Evolutionary conservation across 2,888 invertebrate species (phyloP).

Genomic region (Hyles lineata): DNA sequence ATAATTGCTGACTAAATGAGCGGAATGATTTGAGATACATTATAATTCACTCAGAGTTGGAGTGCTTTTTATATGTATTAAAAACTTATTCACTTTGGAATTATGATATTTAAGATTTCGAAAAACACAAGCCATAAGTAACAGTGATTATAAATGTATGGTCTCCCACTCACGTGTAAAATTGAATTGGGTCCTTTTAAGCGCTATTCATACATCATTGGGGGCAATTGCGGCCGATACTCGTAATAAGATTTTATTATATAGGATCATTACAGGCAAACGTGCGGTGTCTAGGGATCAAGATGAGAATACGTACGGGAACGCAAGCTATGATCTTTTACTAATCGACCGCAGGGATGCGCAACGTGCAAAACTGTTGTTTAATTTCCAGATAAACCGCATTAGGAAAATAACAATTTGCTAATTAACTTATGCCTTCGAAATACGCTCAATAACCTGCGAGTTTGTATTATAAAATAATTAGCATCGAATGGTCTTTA

Average conservation of each 20-base stretch:
- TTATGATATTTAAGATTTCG: too few species aligned
- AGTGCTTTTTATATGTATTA: not conserved
- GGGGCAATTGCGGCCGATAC: conserved; percentile 66
- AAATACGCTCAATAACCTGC: conserved; percentile 33
- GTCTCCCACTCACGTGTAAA: conserved; percentile 49
- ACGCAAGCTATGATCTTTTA: conserved; percentile 59
- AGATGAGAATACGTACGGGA: conserved; percentile 67
- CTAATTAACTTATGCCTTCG: conserved; percentile 28
- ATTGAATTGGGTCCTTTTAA: conserved; percentile 66
- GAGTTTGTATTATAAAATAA: conserved; percentile 52
- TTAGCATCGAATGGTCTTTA: conserved; percentile 48
- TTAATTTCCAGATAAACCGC: conserved; percentile 1
- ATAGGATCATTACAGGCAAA: conserved; percentile 73
- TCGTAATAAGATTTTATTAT: conserved; percentile 79
- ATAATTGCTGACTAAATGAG: conserved; percentile 10
- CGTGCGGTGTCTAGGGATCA: conserved; percentile 74
- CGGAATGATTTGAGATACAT: not conserved
- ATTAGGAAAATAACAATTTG: conserved; percentile 7
- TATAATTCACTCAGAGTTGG: not conserved
- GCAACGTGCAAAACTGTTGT: conserved; percentile 37
- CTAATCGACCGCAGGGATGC: conserved; percentile 54
- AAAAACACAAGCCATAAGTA: not conserved
- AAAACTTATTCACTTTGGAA: too few species aligned
- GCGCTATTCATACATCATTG: conserved; percentile 69
- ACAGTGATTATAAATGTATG: conserved; percentile 11